Conservation (phyloP, 2,888 invertebrate species). For the Apodemia duryi region DNA sequence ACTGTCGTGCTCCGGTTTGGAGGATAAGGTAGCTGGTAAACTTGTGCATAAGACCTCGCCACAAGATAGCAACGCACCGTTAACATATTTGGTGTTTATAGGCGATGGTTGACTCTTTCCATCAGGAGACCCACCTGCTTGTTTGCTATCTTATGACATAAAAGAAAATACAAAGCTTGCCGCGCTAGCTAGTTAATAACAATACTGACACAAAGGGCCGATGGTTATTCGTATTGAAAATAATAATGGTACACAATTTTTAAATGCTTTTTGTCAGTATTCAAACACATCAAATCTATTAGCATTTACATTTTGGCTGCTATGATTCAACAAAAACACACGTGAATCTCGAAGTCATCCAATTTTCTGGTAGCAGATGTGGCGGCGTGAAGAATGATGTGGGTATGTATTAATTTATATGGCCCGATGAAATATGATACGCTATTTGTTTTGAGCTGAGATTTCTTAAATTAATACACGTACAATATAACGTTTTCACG, state of each 20-base stretch:
- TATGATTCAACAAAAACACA: conserved; percentile 1
- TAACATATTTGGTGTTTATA: too few species aligned
- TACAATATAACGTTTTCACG: not conserved
- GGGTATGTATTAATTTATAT: conserved; percentile 7
- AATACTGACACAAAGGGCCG: too few species aligned
- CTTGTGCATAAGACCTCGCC: too few species aligned
- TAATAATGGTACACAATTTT: not conserved
- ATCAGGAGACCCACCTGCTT: too few species aligned
- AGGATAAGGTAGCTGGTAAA: too few species aligned
- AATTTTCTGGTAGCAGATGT: conserved; percentile 11
- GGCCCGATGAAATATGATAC: not conserved
- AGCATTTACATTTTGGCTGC: not conserved
- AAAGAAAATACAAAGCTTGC: too few species aligned
- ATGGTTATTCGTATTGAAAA: too few species aligned
- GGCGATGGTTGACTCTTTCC: too few species aligned
- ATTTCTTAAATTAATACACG: not conserved
- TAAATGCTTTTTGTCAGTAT: not conserved
- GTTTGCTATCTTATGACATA: too few species aligned
- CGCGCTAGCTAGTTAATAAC: too few species aligned
- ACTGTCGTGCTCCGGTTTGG: too few species aligned
- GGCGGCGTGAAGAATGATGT: not conserved
- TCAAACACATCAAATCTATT: not conserved
- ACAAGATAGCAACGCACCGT: too few species aligned
- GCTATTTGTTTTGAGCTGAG: not conserved
- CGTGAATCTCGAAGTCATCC: conserved; percentile 11